A percentile compares a stretch with the other conserved stretches of the same genome.
Conservation (phyloP, 2,797 vertebrate species). For the Phoxinus dragarum region DNA sequence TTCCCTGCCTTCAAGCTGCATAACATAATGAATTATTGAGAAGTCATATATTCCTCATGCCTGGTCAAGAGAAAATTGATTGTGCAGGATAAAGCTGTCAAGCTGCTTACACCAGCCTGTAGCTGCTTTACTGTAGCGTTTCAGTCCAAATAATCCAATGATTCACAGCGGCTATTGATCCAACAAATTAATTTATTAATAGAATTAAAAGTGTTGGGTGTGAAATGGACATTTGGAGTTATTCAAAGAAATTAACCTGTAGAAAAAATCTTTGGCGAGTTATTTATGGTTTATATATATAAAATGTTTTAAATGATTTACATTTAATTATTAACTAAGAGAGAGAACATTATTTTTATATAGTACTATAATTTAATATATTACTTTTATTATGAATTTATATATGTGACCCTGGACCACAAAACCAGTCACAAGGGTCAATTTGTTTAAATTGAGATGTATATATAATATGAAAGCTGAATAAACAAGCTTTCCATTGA, state of each 20-base stretch:
- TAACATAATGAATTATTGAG: slow-evolving; percentile 41
- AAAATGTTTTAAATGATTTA: too few species aligned
- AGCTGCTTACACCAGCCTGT: slow-evolving; percentile 18
- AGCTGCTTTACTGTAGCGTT: slow-evolving; percentile 16
- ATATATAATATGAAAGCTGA: too few species aligned
- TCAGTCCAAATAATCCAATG: slow-evolving; percentile 12
- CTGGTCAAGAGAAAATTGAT: slow-evolving; percentile 39
- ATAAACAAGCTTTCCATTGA: too few species aligned
- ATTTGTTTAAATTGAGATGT: too few species aligned
- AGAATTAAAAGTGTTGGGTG: not conserved
- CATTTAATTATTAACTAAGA: too few species aligned
- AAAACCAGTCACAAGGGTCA: too few species aligned
- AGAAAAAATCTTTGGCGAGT: too few species aligned
- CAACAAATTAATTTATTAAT: not conserved
- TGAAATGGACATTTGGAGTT: not conserved
- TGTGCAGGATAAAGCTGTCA: slow-evolving; percentile 28
- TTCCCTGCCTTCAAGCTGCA: slow-evolving; percentile 18
- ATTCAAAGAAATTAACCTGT: not conserved
- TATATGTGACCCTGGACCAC: too few species aligned
- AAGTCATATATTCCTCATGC: slow-evolving; percentile 47
- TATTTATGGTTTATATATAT: too few species aligned
- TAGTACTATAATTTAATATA: too few species aligned
- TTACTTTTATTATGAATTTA: too few species aligned
- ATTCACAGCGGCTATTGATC: slow-evolving; percentile 18
- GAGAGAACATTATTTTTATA: too few species aligned